Evolutionary conservation across 2,888 invertebrate genomes (phyloP), one percentile per base, ranked within the genome.

Genomic region (Trissoscelio sp.): DNA sequence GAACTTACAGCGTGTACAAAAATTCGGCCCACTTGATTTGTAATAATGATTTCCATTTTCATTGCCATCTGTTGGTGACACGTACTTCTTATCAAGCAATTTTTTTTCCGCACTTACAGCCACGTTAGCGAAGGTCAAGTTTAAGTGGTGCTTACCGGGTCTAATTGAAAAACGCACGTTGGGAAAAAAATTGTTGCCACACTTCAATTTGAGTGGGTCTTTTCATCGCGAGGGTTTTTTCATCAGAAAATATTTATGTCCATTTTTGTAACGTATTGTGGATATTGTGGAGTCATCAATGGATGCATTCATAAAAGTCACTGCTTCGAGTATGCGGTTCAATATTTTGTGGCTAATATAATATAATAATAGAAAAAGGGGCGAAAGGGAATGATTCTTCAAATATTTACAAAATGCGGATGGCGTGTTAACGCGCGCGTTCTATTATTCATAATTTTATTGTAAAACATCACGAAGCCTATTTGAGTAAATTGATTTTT

Each of bases 341-440:
- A 22, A 62, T 62, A 20, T 31, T 60, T 53, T 57, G 46, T n/a
- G n/a, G n/a, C n/a, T n/a, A n/a, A n/a, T n/a, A n/a, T n/a, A n/a
- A n/a, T n/a, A n/a, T n/a, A n/a, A n/a, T n/a, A 57, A 66, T 46
- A 22, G 37, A 28, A 24, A 31, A 12, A 28, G 2, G 51, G 77
- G 62, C 39, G 69, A n/a, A n/a, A n/a, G 69, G 46, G 60, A 34
- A 67, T 53, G 75, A 77, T 77, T 67, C 60, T 60, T 44, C 58
- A 53, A 67, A 22, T 67, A 73, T 64, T 64, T 31, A 64, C 46
- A 73, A 37, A 34, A 60, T 42, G 24, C 24, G 28, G 42, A 22
- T 46, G 16, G 31, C 55, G 28, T 46, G 67, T 58, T 66, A 46
- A 67, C 66, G 58, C 58, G 6, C 3, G 39, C 46, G 24, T 64